Conservation (phyloP, 2,888 invertebrate species). For the Euplexia lucipara region DNA sequence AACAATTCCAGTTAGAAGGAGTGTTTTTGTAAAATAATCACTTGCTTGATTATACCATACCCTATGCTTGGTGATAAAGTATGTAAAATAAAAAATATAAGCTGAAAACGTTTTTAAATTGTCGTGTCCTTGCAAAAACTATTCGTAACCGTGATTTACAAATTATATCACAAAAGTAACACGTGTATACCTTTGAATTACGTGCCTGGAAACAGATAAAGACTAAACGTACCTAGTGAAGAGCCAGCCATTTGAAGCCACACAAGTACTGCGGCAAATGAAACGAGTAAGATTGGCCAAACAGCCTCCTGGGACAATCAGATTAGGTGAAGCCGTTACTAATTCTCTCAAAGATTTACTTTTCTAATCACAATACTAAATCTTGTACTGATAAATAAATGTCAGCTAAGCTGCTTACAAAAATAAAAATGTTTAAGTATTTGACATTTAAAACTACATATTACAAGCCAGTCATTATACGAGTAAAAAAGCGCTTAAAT, state of each 20-base stretch:
- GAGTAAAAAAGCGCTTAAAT: too few relatives aligned
- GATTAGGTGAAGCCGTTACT: conserved; percentile 12
- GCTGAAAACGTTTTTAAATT: too few relatives aligned
- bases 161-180: neutral
- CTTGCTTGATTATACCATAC: conserved; percentile 1
- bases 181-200: neutral
- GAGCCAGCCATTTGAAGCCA: conserved; percentile 21
- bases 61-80: neutral
- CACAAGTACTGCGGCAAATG: conserved; percentile 23
- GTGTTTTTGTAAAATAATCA: conserved; percentile 10
- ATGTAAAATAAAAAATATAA: too few relatives aligned
- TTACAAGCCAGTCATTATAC: too few relatives aligned
- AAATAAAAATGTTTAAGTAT: too few relatives aligned
- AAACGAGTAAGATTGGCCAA: conserved; percentile 5
- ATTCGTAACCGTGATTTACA: neutral
- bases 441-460: too few relatives aligned
- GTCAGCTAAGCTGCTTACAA: too few relatives aligned
- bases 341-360: conserved; percentile 10
- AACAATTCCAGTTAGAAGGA: conserved; percentile 1
- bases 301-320: conserved; percentile 3
- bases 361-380: conserved; percentile 1
- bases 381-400: neutral
- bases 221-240: neutral
- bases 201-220: conserved; percentile 2
- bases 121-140: neutral